Evolutionary conservation across 2,113 vertebrate species (phyloP).

Genomic region (Vidua macroura): DNA sequence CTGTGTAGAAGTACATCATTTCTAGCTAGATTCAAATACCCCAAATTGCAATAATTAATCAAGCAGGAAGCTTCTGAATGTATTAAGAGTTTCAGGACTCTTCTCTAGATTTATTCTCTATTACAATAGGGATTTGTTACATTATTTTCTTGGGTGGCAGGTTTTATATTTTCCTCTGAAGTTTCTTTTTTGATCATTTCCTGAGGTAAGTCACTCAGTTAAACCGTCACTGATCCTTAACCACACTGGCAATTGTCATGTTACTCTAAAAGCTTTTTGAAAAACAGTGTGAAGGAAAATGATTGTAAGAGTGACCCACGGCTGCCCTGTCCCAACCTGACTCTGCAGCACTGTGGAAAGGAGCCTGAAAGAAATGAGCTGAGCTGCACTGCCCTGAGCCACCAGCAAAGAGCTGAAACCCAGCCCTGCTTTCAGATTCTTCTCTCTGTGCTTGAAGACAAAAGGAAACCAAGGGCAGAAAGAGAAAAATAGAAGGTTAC

Average conservation of each 20-base stretch:
- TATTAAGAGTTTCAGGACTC: background rate
- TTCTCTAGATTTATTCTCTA: background rate
- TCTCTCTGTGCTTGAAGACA: background rate
- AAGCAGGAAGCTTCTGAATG: background rate
- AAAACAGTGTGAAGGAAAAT: background rate
- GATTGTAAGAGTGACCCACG: background rate
- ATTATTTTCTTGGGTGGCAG: background rate
- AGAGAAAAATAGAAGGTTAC: background rate
- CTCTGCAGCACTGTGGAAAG: background rate
- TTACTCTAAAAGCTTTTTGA: background rate
- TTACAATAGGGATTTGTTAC: background rate
- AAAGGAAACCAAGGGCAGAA: constrained; percentile 1
- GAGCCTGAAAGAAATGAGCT: background rate
- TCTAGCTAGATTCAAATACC: background rate
- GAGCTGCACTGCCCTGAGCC: background rate
- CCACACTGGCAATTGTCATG: background rate
- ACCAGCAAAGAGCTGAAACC: background rate
- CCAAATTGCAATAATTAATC: background rate
- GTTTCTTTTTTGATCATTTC: background rate
- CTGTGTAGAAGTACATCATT: background rate
- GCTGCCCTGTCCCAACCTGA: background rate
- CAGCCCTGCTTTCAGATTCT: background rate
- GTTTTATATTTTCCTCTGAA: background rate
- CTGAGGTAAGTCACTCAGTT: background rate
- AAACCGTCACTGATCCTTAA: background rate